These are phyloP conservation scores for Clarias macrocephalus DNA, from an alignment of 2,113 vertebrate genomes.

Conservation along the genomic window DNA sequence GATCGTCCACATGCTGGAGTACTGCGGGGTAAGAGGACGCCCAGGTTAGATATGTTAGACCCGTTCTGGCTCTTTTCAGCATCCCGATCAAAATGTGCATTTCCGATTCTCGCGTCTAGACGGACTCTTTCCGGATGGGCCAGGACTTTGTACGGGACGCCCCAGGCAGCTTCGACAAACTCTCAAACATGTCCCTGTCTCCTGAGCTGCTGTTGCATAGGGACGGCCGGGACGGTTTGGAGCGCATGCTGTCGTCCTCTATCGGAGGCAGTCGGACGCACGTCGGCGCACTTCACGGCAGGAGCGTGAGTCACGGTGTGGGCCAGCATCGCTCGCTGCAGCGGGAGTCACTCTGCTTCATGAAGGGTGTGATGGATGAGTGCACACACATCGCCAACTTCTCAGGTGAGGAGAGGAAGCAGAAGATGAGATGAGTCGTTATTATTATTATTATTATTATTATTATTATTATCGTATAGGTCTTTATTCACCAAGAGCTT, in stretches of 20 bases:
- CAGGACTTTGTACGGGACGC: slow-evolving; percentile 79
- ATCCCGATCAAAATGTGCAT: background rate
- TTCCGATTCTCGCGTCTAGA: slow-evolving; percentile 68
- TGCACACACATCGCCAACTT: slow-evolving; percentile 98
- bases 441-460: background rate
- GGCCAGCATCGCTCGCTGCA: slow-evolving; percentile 74
- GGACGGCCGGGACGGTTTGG: slow-evolving; percentile 38
- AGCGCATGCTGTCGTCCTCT: slow-evolving; percentile 72
- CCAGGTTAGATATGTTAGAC: background rate
- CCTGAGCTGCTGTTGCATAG: slow-evolving; percentile 66
- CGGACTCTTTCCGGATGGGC: slow-evolving; percentile 93
- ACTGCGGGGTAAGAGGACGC: slow-evolving; percentile 86
- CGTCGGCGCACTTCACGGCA: slow-evolving; percentile 38
- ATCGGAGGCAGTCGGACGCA: slow-evolving; percentile 62
- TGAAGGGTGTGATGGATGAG: slow-evolving; percentile 99
- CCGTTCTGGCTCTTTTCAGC: too few relatives aligned
- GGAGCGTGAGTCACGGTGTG: slow-evolving; percentile 9
- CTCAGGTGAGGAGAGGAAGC: slow-evolving; percentile 75
- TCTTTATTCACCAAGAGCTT: background rate
- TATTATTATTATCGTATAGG: background rate
- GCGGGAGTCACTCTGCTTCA: slow-evolving; percentile 88
- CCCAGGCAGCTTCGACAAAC: slow-evolving; percentile 66
- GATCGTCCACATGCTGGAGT: slow-evolving; percentile 91
- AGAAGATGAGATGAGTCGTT: background rate
- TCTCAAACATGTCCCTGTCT: slow-evolving; percentile 69